phyloP scores from a whole-genome alignment of 2,888 invertebrate species.

The Netelia fuscicornis region DNA sequence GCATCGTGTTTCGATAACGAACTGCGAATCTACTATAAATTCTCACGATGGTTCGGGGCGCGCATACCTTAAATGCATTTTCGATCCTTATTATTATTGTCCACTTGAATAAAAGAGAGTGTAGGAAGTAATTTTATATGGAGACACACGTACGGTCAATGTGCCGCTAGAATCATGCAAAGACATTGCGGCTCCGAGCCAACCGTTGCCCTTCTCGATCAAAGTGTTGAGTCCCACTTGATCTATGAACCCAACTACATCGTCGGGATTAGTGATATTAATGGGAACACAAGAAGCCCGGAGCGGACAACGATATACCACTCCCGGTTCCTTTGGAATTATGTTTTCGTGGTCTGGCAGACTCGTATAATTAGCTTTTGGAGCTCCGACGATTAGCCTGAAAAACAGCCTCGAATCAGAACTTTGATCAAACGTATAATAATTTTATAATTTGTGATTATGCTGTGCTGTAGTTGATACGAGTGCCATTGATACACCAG shows the following conservation, averaged over 20 bases:
- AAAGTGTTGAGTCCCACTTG: constrained; percentile 52
- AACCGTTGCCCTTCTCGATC: constrained; percentile 83
- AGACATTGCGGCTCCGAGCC: constrained; percentile 86
- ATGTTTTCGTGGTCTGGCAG: constrained; percentile 29
- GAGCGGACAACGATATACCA: constrained; percentile 85
- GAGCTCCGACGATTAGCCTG: constrained; percentile 86
- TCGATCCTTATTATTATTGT: background rate
- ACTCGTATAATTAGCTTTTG: constrained; percentile 85
- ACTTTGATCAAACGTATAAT: too few relatives aligned
- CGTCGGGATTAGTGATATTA: constrained; percentile 56
- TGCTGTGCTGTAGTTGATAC: too few relatives aligned
- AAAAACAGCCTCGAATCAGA: background rate
- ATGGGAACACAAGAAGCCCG: constrained; percentile 66
- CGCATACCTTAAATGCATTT: constrained; percentile 74
- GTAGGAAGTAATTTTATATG: constrained; percentile 2
- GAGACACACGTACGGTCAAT: constrained; percentile 72
- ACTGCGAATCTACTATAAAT: constrained; percentile 53
- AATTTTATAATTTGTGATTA: too few relatives aligned
- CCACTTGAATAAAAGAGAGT: background rate
- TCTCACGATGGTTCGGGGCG: constrained; percentile 73
- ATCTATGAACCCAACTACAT: constrained; percentile 63
- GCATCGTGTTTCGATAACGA: constrained; percentile 71
- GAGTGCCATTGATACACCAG: too few relatives aligned
- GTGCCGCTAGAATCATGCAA: constrained; percentile 83
- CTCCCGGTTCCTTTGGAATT: constrained; percentile 85